Evolutionary conservation across 2,888 invertebrate species (phyloP).

Genomic region (Tenthredo mesomela): DNA sequence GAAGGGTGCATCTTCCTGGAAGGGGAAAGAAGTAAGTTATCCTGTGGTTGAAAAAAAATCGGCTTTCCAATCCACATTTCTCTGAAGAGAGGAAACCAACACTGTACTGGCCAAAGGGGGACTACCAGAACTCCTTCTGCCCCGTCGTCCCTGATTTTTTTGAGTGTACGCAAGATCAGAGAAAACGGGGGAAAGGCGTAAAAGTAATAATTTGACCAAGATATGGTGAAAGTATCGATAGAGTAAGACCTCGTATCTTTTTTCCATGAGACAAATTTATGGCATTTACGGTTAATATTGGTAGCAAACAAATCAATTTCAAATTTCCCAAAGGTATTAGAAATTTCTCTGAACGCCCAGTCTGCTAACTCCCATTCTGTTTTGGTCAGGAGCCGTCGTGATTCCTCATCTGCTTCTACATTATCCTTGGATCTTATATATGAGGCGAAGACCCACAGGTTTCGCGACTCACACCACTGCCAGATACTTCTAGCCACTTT

Average conservation of each 20-base stretch:
- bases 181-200: not conserved
- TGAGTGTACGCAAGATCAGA: slow-evolving; percentile 52
- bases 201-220: not conserved
- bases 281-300: not conserved
- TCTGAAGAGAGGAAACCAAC: not conserved
- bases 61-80: not conserved
- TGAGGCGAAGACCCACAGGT: slow-evolving; percentile 35
- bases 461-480: slow-evolving; percentile 16
- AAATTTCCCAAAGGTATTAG: not conserved
- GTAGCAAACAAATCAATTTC: not conserved
- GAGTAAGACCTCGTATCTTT: not conserved
- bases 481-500: slow-evolving; percentile 44
- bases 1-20: not conserved
- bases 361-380: slow-evolving; percentile 44
- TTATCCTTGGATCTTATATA: slow-evolving; percentile 57
- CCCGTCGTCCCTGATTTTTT: slow-evolving; percentile 60
- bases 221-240: not conserved
- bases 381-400: slow-evolving; percentile 51
- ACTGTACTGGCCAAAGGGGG: not conserved
- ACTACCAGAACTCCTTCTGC: not conserved
- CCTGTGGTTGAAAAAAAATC: not conserved
- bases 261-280: not conserved
- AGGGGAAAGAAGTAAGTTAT: not conserved
- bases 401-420: slow-evolving; percentile 54
- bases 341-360: slow-evolving; percentile 34